These are phyloP conservation scores for Pachliopta kotzebuea DNA, from an alignment of 2,888 invertebrate genomes.

Conservation along the genomic window DNA sequence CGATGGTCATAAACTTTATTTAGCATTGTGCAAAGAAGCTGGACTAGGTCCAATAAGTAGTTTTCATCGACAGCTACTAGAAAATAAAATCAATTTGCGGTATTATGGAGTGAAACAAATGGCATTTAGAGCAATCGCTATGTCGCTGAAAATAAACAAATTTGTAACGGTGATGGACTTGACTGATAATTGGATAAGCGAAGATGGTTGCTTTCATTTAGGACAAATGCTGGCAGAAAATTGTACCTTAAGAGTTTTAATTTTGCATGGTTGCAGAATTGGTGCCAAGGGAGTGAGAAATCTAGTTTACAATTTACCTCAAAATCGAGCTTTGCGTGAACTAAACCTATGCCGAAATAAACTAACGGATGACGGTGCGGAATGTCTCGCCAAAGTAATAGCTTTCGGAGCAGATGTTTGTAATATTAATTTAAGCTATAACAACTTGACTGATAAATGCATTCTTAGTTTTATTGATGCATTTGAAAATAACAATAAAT, in stretches of 20 bases:
- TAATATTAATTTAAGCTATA: slow-evolving; percentile 44
- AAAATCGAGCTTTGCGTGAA: slow-evolving; percentile 37
- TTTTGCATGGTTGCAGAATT: slow-evolving; percentile 43
- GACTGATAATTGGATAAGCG: slow-evolving; percentile 43
- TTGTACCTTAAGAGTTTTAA: slow-evolving; percentile 38
- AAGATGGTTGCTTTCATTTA: slow-evolving; percentile 45
- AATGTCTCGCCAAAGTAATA: slow-evolving; percentile 38
- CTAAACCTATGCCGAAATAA: slow-evolving; percentile 40
- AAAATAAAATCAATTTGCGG: slow-evolving; percentile 42
- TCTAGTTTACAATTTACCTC: slow-evolving; percentile 35
- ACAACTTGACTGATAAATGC: slow-evolving; percentile 41
- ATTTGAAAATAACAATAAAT: slow-evolving; percentile 40
- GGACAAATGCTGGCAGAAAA: slow-evolving; percentile 43
- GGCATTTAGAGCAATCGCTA: slow-evolving; percentile 38
- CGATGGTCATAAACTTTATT: slow-evolving; percentile 52
- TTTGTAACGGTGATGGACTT: slow-evolving; percentile 41
- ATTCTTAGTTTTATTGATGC: slow-evolving; percentile 39
- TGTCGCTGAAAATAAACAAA: slow-evolving; percentile 38
- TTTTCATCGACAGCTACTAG: slow-evolving; percentile 43
- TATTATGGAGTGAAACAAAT: slow-evolving; percentile 35
- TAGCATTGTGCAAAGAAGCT: slow-evolving; percentile 45
- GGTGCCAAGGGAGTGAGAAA: slow-evolving; percentile 38
- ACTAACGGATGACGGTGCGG: slow-evolving; percentile 39
- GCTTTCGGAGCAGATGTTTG: slow-evolving; percentile 34
- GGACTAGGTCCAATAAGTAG: slow-evolving; percentile 38